Percentiles rank a stretch among this genome's conserved stretches.
phyloP scores from a whole-genome alignment of 1,140 invertebrate species.

The Conus ventricosus region DNA sequence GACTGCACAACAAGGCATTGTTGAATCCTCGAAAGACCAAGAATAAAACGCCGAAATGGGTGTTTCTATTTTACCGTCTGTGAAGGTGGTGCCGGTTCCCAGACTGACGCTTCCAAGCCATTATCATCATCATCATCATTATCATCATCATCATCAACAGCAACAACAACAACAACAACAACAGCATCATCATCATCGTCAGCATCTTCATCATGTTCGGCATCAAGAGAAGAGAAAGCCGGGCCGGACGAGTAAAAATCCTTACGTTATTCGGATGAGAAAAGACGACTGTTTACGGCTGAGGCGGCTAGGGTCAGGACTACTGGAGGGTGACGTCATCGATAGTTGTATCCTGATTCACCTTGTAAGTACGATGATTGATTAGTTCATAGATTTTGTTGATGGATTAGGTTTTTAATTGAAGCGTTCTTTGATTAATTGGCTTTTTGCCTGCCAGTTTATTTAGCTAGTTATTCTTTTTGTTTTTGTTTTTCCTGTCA shows the following conservation, averaged over 20 bases:
- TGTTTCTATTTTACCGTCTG: too few species aligned
- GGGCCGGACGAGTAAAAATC: neutral
- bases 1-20: too few species aligned
- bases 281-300: slow-evolving; percentile 43
- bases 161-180: neutral
- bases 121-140: neutral
- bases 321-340: slow-evolving; percentile 46
- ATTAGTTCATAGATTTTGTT: too few species aligned
- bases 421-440: too few species aligned
- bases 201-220: too few species aligned
- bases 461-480: neutral
- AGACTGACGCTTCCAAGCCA: neutral
- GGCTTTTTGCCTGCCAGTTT: too few species aligned
- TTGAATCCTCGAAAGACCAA: too few species aligned
- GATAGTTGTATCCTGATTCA: slow-evolving; percentile 57
- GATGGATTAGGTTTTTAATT: too few species aligned
- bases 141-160: neutral
- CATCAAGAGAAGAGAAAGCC: neutral
- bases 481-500: neutral
- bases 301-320: slow-evolving; percentile 56
- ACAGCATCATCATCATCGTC: neutral
- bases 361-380: slow-evolving; percentile 21
- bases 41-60: too few species aligned
- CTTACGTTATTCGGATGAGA: slow-evolving; percentile 13
- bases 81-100: neutral